Conservation (phyloP, 2,113 vertebrate genomes). For the Microcebus murinus region DNA sequence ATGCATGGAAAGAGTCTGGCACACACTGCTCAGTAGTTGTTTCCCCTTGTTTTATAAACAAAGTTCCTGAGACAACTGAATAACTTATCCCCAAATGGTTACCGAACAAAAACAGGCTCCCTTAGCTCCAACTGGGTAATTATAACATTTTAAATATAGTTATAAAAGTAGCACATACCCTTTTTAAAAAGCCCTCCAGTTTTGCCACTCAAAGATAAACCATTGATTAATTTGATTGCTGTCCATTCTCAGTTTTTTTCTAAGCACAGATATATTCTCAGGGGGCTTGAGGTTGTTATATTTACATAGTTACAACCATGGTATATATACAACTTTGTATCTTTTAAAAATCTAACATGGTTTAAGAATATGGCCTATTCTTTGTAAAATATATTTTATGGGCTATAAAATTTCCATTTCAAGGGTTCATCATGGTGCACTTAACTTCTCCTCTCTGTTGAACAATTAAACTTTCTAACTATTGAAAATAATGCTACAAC, state of each 20-base stretch:
- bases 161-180: neutral
- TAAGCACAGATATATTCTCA: neutral
- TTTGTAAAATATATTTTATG: neutral
- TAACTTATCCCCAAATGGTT: neutral
- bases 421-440: neutral
- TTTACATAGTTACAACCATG: neutral
- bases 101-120: neutral
- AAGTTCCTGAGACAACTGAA: neutral
- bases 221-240: neutral
- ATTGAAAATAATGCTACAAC: neutral
- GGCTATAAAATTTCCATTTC: neutral
- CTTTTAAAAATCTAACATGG: conserved; percentile 17
- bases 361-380: neutral
- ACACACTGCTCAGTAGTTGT: neutral
- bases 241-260: neutral
- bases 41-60: neutral
- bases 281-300: neutral
- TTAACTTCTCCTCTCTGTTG: neutral
- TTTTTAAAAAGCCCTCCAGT: neutral
- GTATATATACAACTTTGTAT: neutral
- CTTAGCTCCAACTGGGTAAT: neutral
- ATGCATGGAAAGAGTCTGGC: neutral
- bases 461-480: neutral
- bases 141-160: neutral
- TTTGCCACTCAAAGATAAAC: conserved; percentile 28